phyloP scores from a whole-genome alignment of 2,797 vertebrate species.

The Eleutherodactylus coqui region DNA sequence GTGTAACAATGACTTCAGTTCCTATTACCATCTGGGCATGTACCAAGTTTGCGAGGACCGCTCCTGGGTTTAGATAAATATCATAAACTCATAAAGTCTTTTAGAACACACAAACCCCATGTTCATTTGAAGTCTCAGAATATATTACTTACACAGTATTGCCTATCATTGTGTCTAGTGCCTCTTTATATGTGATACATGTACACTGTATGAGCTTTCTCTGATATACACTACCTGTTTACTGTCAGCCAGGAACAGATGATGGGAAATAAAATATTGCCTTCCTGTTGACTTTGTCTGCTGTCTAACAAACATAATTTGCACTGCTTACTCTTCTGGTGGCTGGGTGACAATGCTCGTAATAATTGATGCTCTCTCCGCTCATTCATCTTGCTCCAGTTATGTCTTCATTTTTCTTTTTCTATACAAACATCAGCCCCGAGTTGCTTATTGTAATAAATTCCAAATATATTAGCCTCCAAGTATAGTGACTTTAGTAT shows the following conservation, averaged over 20 bases:
- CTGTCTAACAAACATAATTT: neutral
- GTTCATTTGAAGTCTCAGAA: neutral
- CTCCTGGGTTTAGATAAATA: neutral
- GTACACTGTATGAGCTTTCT: neutral
- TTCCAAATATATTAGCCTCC: no score
- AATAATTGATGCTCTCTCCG: neutral
- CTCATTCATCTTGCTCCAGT: neutral
- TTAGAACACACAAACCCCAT: neutral
- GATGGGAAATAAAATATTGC: neutral
- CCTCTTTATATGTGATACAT: neutral
- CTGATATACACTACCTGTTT: neutral
- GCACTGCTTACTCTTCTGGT: neutral
- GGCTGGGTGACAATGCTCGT: neutral
- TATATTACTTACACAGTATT: no score
- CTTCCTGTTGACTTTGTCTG: neutral
- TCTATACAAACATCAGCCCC: no score
- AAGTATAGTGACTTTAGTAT: no score
- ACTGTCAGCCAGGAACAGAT: neutral
- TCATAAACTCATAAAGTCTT: neutral
- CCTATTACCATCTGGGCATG: no score
- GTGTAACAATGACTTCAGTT: no score
- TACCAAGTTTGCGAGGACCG: no score
- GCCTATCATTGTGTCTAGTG: neutral
- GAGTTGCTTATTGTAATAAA: no score
- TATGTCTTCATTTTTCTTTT: neutral